Evolutionary conservation across 2,113 vertebrate species (phyloP).

Genomic region (Trichomycterus rosablanca): DNA sequence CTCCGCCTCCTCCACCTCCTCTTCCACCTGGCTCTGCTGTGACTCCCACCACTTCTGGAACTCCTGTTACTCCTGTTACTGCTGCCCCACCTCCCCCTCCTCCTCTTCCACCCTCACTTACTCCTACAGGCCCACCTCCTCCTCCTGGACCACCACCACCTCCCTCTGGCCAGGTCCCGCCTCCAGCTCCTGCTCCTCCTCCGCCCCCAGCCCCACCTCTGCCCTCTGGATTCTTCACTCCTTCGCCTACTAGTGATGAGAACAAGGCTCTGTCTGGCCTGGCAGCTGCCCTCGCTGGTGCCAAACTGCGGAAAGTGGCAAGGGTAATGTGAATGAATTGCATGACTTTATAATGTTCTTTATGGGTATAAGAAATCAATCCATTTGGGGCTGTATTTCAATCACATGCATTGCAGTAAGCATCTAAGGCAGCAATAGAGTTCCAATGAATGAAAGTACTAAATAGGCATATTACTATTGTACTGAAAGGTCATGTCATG

Average conservation of each 20-base stretch:
- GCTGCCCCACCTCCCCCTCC: conserved; percentile 73
- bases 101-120: conserved; percentile 63
- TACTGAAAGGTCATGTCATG: too few relatives aligned
- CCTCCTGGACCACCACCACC: conserved; percentile 75
- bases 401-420: too few relatives aligned
- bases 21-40: conserved; percentile 77
- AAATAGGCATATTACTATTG: too few relatives aligned
- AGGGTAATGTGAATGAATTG: conserved; percentile 71
- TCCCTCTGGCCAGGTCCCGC: conserved; percentile 64
- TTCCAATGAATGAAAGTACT: too few relatives aligned
- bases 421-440: too few relatives aligned
- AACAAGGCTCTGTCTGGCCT: conserved; percentile 84
- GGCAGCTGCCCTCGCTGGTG: conserved; percentile 89
- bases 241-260: conserved; percentile 72
- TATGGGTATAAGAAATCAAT: too few relatives aligned
- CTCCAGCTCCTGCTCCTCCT: conserved; percentile 52
- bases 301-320: conserved; percentile 91
- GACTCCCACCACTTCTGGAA: conserved; percentile 62
- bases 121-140: conserved; percentile 59
- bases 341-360: neutral
- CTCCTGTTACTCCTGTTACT: conserved; percentile 36
- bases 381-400: too few relatives aligned
- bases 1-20: conserved; percentile 85
- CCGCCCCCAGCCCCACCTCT: conserved; percentile 88
- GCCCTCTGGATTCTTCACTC: conserved; percentile 78